These are phyloP conservation scores for Mormyrus lacerda DNA, from an alignment of 2,113 vertebrate species.

Conservation along the genomic window DNA sequence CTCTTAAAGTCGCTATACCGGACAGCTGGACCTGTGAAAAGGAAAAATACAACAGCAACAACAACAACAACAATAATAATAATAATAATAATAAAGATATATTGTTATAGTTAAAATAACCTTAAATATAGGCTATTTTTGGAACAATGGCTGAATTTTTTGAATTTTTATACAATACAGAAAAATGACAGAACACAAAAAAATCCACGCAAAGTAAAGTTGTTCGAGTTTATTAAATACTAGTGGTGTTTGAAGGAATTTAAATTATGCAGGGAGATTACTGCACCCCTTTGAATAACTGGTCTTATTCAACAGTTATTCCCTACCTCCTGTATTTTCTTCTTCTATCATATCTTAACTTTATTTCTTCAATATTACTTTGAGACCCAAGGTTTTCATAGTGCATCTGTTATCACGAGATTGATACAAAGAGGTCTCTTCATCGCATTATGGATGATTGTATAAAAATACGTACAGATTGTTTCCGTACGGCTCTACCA, in stretches of 20 bases:
- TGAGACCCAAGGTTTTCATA: background rate
- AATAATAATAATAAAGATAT: background rate
- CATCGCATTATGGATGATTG: background rate
- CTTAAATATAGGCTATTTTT: background rate
- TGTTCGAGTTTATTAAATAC: background rate
- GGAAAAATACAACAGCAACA: background rate
- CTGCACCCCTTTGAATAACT: background rate
- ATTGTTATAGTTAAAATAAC: background rate
- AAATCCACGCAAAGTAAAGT: background rate
- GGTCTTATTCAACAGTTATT: background rate
- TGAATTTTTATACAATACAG: background rate
- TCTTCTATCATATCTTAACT: background rate
- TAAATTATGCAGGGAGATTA: background rate
- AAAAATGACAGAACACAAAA: background rate
- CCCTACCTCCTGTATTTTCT: background rate
- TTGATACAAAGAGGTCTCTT: background rate
- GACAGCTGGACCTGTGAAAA: slow-evolving; percentile 76
- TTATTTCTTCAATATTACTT: background rate
- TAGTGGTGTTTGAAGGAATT: background rate
- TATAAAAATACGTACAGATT: background rate
- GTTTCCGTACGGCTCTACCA: background rate
- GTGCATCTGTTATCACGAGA: background rate
- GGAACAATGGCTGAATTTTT: background rate
- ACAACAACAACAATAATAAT: background rate
- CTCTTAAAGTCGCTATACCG: slow-evolving; percentile 74